Conservation (phyloP, 2,113 vertebrate species). For the Limanda limanda region DNA sequence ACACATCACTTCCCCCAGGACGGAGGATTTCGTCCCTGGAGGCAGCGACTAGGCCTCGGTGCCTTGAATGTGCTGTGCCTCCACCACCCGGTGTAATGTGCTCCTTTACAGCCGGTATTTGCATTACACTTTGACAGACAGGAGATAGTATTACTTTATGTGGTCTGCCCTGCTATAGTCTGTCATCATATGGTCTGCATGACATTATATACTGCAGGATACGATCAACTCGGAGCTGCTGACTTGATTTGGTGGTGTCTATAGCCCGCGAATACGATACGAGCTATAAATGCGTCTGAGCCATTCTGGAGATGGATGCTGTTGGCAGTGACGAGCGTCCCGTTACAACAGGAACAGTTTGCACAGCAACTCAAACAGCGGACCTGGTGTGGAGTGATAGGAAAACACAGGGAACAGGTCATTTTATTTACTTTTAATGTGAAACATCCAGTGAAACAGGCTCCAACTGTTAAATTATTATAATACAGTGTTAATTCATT, state of each 20-base stretch:
- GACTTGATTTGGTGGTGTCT: conserved; percentile 54
- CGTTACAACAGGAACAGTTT: conserved; percentile 45
- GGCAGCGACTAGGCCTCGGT: background rate
- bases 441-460: background rate
- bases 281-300: conserved; percentile 68
- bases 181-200: conserved; percentile 47
- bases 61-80: background rate
- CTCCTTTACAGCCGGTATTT: conserved; percentile 44
- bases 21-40: background rate
- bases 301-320: conserved; percentile 40
- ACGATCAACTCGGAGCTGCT: conserved; percentile 24
- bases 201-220: conserved; percentile 52
- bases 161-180: conserved; percentile 22
- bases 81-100: conserved; percentile 1
- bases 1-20: background rate
- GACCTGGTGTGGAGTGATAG: background rate
- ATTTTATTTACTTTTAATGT: background rate
- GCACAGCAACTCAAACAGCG: conserved; percentile 11
- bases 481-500: too few relatives aligned
- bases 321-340: conserved; percentile 43
- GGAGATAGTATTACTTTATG: conserved; percentile 49
- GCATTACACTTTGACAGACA: conserved; percentile 49
- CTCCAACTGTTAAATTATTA: too few relatives aligned
- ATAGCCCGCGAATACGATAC: conserved; percentile 47
- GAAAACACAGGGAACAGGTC: background rate